Evolutionary conservation across 2,888 invertebrate genomes (phyloP).

Genomic region (Griposia aprilina): DNA sequence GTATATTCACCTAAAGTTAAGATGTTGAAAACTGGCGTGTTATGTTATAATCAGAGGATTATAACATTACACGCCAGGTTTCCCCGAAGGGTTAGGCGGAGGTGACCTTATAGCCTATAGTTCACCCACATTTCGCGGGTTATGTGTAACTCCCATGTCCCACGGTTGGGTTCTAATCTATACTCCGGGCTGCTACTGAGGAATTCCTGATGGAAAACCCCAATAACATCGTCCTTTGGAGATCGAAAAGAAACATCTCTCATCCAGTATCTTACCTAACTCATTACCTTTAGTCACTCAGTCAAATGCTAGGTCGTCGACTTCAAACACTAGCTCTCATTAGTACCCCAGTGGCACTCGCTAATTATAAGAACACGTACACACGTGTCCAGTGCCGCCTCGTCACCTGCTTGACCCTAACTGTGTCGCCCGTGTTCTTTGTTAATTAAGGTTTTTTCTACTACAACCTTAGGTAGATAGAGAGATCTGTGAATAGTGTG

Average conservation of each 20-base stretch:
- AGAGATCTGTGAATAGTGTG: too few relatives aligned
- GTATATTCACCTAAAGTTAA: too few relatives aligned
- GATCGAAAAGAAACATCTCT: not conserved
- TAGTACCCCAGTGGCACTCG: slow-evolving; percentile 77
- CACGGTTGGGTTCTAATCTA: not conserved
- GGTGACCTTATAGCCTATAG: too few relatives aligned
- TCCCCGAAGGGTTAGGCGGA: too few relatives aligned
- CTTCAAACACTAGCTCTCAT: slow-evolving; percentile 79
- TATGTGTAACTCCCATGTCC: not conserved
- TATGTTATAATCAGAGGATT: too few relatives aligned
- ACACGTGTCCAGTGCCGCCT: slow-evolving; percentile 48
- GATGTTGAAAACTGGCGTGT: too few relatives aligned
- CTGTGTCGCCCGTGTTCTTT: slow-evolving; percentile 28
- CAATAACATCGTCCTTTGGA: not conserved
- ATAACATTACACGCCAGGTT: too few relatives aligned
- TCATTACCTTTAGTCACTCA: not conserved
- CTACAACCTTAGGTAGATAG: not conserved
- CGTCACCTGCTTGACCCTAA: slow-evolving; percentile 45
- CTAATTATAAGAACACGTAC: slow-evolving; percentile 80
- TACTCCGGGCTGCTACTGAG: not conserved
- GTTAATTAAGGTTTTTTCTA: not conserved
- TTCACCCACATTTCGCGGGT: not conserved
- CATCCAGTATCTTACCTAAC: not conserved
- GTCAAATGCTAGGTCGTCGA: slow-evolving; percentile 55
- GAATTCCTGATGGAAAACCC: not conserved